Evolutionary conservation across 2,113 vertebrate genomes (phyloP), one percentile per base, ranked within the genome.

Genomic region (Heterochromis multidens): DNA sequence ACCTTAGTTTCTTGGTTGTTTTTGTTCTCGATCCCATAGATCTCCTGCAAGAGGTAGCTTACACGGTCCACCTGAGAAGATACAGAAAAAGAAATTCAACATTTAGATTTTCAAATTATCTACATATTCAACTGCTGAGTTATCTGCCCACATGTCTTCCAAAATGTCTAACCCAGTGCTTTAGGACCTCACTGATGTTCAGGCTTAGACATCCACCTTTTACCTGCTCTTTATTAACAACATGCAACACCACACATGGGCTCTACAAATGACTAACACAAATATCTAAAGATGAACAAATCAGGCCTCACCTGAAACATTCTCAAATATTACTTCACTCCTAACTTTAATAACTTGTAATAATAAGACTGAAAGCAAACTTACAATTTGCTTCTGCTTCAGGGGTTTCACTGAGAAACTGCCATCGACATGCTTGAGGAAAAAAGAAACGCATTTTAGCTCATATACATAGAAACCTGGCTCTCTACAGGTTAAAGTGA

Each of bases 1-100:
- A 99, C 99, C 98, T 99, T 99, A 1, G 98, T 99, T 90, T 99
- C 98, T 89, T 99, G 98, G 95, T 98, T 99, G 95, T 98, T 99
- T 92, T 99, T 99, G 93, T 99, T 99, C 94, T 99, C 99, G 0
- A 99, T 99, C 87, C 99, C 99, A 0, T 99, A 99, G 94, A 99
- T 99, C 96, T 99, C 99, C 96, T 99, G 99, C 6, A 99, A 95
- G 87, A 99, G 95, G 92, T 99, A 99, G 95, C 99, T 99, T 91
- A 99, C 99, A 21, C 99, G 97, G 90, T 99, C 99, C 91, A 99
- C 99, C 99, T 99, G 56, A 23, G 82, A 61, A 67, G 79, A 57
- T 19, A 74, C 6, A 82, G 31, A 14, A 23, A 78, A 37, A 63
- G 0, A 46, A 54, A 58, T 49, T 6, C 46, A 25, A 78, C 3